These are phyloP conservation scores for Drosophila lacteicornis DNA, from an alignment of 1,140 invertebrate species.

Conservation along the genomic window DNA sequence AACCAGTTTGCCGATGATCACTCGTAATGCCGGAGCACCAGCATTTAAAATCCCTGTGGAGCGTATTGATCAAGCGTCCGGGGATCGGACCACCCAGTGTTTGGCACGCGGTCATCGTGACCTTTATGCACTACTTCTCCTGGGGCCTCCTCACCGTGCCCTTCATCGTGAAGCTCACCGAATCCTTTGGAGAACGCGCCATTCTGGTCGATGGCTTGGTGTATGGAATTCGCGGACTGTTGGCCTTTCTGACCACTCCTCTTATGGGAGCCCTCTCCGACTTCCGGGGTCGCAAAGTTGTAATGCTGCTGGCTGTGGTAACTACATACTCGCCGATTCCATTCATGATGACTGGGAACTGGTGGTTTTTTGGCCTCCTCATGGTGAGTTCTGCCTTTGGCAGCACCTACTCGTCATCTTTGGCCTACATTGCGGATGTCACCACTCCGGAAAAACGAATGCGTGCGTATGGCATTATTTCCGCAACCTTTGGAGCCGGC, in stretches of 20 bases:
- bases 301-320: conserved; percentile 98
- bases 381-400: conserved; percentile 99
- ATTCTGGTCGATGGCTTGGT: conserved; percentile 99
- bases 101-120: conserved; percentile 98
- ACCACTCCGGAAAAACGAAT: conserved; percentile 98
- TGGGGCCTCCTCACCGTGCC: conserved; percentile 99
- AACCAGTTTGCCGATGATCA: neutral
- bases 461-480: conserved; percentile 97
- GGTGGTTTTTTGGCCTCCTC: conserved; percentile 99
- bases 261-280: conserved; percentile 98
- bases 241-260: conserved; percentile 98
- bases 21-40: conserved; percentile 4
- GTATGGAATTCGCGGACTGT: conserved; percentile 98
- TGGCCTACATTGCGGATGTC: conserved; percentile 99
- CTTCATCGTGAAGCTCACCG: conserved; percentile 97
- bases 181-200: conserved; percentile 98
- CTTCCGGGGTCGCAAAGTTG: conserved; percentile 98
- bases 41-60: neutral
- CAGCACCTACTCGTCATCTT: conserved; percentile 99
- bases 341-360: conserved; percentile 98
- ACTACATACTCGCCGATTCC: conserved; percentile 99
- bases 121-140: conserved; percentile 99
- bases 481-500: conserved; percentile 99
- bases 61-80: conserved; percentile 84
- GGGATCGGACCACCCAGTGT: conserved; percentile 97